Evolutionary conservation across 23 tunicate genomes (phyloP).

Genomic region (Halocynthia aurantium): DNA sequence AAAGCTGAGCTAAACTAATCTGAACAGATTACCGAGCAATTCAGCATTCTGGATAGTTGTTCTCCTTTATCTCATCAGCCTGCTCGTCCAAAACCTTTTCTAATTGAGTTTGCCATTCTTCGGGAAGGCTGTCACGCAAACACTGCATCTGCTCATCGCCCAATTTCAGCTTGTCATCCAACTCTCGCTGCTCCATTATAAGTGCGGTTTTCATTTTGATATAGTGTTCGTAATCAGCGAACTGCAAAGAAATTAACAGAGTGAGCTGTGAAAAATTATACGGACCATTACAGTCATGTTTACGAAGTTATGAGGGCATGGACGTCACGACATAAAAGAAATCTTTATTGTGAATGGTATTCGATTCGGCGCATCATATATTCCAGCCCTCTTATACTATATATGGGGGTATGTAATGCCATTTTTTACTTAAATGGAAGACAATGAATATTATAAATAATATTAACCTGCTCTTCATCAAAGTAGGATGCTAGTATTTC

Average conservation of each 20-base stretch:
- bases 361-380: too few relatives aligned
- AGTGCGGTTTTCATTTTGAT: conserved; percentile 81
- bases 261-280: background rate
- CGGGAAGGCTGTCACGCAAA: conserved; percentile 68
- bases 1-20: too few relatives aligned
- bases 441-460: background rate
- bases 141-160: conserved; percentile 82
- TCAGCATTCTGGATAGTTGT: too few relatives aligned
- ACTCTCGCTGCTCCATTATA: conserved; percentile 74
- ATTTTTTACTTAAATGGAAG: too few relatives aligned
- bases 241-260: conserved; percentile 20
- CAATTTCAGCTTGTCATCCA: conserved; percentile 61
- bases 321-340: too few relatives aligned
- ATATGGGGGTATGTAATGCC: too few relatives aligned
- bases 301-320: background rate
- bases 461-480: conserved; percentile 59
- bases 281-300: background rate
- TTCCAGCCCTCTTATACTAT: too few relatives aligned
- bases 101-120: conserved; percentile 28
- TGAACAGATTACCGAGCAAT: too few relatives aligned
- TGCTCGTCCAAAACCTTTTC: too few relatives aligned
- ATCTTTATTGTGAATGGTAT: too few relatives aligned
- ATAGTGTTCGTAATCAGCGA: conserved; percentile 81
- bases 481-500: conserved; percentile 58
- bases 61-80: too few relatives aligned